These are phyloP conservation scores for Onthophagus sagittarius DNA, from an alignment of 2,888 invertebrate genomes.

Conservation along the genomic window DNA sequence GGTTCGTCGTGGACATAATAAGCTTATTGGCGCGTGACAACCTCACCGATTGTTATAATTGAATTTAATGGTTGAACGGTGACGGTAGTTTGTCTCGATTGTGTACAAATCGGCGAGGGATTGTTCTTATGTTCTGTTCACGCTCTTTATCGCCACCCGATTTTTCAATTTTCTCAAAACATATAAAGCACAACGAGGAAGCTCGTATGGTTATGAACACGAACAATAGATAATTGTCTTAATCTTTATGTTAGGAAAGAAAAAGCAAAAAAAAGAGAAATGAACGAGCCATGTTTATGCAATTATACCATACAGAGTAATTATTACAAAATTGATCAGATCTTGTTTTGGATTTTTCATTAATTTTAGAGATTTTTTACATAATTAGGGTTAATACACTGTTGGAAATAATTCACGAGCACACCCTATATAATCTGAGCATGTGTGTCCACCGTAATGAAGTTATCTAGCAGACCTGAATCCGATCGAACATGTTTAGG, in stretches of 20 bases:
- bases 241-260: neutral
- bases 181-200: neutral
- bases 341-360: too few species aligned
- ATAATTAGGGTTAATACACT: too few species aligned
- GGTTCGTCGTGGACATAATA: constrained; percentile 1
- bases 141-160: neutral
- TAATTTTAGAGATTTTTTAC: too few species aligned
- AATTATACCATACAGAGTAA: too few species aligned
- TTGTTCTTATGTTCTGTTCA: neutral
- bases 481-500: too few species aligned
- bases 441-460: too few species aligned
- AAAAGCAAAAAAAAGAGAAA: neutral
- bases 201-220: neutral
- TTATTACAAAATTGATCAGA: too few species aligned
- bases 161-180: neutral
- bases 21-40: neutral
- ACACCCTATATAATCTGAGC: too few species aligned
- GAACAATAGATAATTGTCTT: neutral
- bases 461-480: too few species aligned
- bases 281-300: too few species aligned
- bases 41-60: neutral
- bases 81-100: neutral
- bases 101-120: neutral
- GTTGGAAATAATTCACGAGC: too few species aligned
- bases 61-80: constrained; percentile 8